Base-by-base conservation (phyloP, 2,888 invertebrate species). In the Lycophotia porphyrea region DNA sequence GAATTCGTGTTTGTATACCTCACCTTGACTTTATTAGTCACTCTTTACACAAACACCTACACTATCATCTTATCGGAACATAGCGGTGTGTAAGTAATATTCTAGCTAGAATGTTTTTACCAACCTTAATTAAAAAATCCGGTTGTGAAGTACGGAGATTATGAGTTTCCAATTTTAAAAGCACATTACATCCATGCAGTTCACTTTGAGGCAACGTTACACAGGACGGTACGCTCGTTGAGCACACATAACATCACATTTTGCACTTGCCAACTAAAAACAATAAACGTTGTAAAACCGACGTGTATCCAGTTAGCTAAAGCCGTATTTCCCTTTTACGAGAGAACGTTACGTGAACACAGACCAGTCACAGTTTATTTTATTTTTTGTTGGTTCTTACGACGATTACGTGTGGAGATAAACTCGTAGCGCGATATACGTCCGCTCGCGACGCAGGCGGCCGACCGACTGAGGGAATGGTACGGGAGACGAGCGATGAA, bases 171-270 rank as follows among this genome's bases (percentile, higher is more conserved):
- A 95, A 94, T 92, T 87, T 93, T 92, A 94, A 91, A 93, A 93
- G 88, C 95, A 95, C 95, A 92, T 94, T 94, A 93, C 88, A 94
- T 93, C 93, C 94, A 94, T 92, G 90, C 88, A 95, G 95, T 95
- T 95, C 95, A 95, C 95, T 94, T 92, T 90, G 90, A 89, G 87
- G 91, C 90, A 94, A 95, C 92, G 95, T 95, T 94, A 93, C 95
- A 95, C 95, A 93, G 93, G 92, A 91, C 92, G 92, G 93, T 89
- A 93, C 93, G 94, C 92, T 94, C 88, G 92, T 91, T 93, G 92
- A 93, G 86, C 96, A 96, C 94, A 94, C 94, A 95, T 91, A 94
- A 94, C 93, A 94, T 96, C 96, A 96, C 96, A 96, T 96, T 95
- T 96, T 95, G 94, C 96, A 96, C 96, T 94, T 84, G 91, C 91